Conservation (phyloP, 1,140 invertebrate species). For the Cyphomyrmex costatus region DNA sequence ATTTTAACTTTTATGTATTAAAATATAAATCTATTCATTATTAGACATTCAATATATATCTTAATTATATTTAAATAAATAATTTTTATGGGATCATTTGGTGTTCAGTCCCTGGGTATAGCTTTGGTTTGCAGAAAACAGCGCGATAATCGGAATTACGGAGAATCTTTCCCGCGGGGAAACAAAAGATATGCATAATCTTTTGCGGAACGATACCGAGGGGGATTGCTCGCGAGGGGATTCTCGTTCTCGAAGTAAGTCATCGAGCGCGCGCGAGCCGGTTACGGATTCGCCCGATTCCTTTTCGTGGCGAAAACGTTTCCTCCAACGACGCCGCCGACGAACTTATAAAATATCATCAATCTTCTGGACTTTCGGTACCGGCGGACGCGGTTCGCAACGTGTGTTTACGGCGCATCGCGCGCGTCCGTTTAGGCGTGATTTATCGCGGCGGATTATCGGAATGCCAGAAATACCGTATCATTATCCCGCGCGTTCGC, state of each 20-base stretch:
- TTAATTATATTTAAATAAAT: background rate
- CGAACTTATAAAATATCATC: slow-evolving; percentile 84
- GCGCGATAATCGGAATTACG: background rate
- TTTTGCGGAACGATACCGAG: background rate
- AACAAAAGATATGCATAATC: background rate
- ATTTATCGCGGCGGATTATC: slow-evolving; percentile 86
- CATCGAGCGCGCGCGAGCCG: background rate
- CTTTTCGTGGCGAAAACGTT: slow-evolving; percentile 9
- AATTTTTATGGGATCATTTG: background rate
- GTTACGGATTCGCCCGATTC: background rate
- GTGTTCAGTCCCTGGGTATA: background rate
- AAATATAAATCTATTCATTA: too few species aligned
- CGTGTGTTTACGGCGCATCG: slow-evolving; percentile 85
- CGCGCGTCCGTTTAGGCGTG: slow-evolving; percentile 84
- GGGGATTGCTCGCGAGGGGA: background rate
- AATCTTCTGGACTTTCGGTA: slow-evolving; percentile 73
- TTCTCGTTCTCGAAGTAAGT: slow-evolving; percentile 41
- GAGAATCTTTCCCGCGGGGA: background rate
- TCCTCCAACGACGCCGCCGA: slow-evolving; percentile 56
- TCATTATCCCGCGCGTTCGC: slow-evolving; percentile 83
- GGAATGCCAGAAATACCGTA: slow-evolving; percentile 86
- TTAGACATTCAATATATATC: too few species aligned
- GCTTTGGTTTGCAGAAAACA: background rate
- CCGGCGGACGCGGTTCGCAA: slow-evolving; percentile 72
- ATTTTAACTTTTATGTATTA: too few species aligned